Conservation (phyloP, 2,888 invertebrate genomes). For the Periphyllus acericola region DNA sequence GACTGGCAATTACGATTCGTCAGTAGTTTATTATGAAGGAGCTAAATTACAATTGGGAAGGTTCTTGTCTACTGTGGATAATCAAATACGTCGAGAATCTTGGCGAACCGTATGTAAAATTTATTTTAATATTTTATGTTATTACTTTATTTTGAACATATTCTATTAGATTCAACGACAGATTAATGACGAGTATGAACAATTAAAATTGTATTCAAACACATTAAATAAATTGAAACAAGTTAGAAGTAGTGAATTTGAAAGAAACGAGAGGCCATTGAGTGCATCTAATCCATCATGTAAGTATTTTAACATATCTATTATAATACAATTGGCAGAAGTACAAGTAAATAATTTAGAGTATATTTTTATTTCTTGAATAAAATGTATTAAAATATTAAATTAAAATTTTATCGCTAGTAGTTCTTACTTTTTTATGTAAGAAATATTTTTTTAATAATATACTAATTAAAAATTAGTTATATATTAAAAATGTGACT, state of each 20-base stretch:
- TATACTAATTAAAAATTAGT: background rate
- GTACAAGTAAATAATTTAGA: background rate
- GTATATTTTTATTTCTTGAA: background rate
- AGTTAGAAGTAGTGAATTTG: conserved; percentile 28
- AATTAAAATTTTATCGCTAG: background rate
- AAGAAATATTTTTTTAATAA: background rate
- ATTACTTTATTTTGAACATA: background rate
- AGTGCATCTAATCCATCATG: conserved; percentile 53
- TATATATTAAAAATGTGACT: background rate
- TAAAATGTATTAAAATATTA: background rate
- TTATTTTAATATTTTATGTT: background rate
- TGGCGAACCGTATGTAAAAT: conserved; percentile 74
- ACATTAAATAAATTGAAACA: conserved; percentile 69
- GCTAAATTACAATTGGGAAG: conserved; percentile 91
- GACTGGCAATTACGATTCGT: conserved; percentile 94
- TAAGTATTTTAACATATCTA: conserved; percentile 35
- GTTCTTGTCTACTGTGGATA: conserved; percentile 81
- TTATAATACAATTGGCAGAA: background rate
- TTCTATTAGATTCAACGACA: conserved; percentile 81
- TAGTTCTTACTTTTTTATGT: background rate
- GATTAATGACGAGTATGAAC: conserved; percentile 88
- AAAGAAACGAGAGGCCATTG: conserved; percentile 55
- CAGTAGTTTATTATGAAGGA: conserved; percentile 92
- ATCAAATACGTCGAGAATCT: conserved; percentile 83
- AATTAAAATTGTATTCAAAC: conserved; percentile 83